Base-by-base conservation (phyloP, 2,797 vertebrate genomes). In the Miopithecus talapoin region DNA sequence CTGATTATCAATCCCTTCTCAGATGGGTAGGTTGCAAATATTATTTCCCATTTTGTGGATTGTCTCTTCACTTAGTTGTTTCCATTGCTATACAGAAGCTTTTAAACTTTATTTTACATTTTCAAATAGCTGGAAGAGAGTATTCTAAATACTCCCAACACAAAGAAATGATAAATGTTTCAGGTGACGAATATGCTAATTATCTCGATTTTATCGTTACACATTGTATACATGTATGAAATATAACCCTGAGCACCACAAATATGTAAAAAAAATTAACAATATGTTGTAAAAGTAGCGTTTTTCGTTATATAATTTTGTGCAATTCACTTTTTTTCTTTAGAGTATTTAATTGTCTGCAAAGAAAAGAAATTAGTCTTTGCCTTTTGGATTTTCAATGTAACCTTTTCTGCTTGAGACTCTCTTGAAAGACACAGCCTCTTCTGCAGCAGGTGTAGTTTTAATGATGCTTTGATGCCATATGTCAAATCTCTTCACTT, bases 401-500 rank as follows among this genome's bases (percentile, higher is more conserved):
- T 99, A 99, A 99, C 98, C 98, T 99, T 99, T 99, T 98, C 98
- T 98, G 96, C 97, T 98, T 98, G 97, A 98, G 99, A 98, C 98
- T 99, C 98, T 99, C 98, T 98, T 98, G 98, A 99, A 99, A 99
- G 99, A 99, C 98, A 98, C 98, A 98, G 95, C 97, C 98, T 99
- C 97, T 98, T 99, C 98, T 99, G 98, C 99, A 99, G 99, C 99
- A 99, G 99, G 99, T 99, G 98, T 99, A 98, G 98, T 99, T 99
- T 99, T 99, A 99, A 99, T 99, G 99, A 99, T 98, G 99, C 99
- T 99, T 99, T 99, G 99, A 99, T 99, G 99, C 99, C 99, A 99
- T 99, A 99, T 99, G 99, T 99, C 99, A 99, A 99, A 99, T 99
- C 99, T 99, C 99, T 99, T 99, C 99, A 99, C 99, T 99, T 99